Conservation (phyloP, 2,888 invertebrate species). For the Caenorhabditis sp. region DNA sequence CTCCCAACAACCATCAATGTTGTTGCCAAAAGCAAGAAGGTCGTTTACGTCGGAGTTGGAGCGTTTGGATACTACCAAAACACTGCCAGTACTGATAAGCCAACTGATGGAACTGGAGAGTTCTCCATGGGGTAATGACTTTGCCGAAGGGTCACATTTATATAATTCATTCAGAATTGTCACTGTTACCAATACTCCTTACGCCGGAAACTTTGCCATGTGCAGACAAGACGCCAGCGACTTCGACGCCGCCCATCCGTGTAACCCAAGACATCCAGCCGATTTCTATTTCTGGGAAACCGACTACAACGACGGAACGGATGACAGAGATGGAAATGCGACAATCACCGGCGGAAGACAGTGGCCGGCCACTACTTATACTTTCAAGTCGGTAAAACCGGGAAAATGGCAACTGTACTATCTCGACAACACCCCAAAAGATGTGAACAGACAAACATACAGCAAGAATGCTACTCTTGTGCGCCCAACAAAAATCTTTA, state of each 20-base stretch:
- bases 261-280: slow-evolving; percentile 69
- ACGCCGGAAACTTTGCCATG: slow-evolving; percentile 67
- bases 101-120: slow-evolving; percentile 73
- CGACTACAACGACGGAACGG: slow-evolving; percentile 51
- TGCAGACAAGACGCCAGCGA: slow-evolving; percentile 61
- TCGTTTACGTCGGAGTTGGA: slow-evolving; percentile 57
- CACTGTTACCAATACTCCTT: slow-evolving; percentile 45
- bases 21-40: slow-evolving; percentile 36
- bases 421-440: slow-evolving; percentile 66
- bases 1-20: slow-evolving; percentile 10
- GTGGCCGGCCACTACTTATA: slow-evolving; percentile 40
- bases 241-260: slow-evolving; percentile 50
- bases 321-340: slow-evolving; percentile 48
- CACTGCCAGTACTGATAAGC: slow-evolving; percentile 61
- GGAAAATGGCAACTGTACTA: slow-evolving; percentile 76
- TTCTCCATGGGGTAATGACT: slow-evolving; percentile 64
- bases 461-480: slow-evolving; percentile 49
- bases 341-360: slow-evolving; percentile 4
- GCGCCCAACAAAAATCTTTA: slow-evolving; percentile 1
- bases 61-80: slow-evolving; percentile 53
- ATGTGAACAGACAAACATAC: slow-evolving; percentile 62
- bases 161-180: slow-evolving; percentile 55
- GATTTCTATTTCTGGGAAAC: slow-evolving; percentile 75
- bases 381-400: slow-evolving; percentile 71
- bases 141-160: too few relatives aligned